These are phyloP conservation scores for Bettongia penicillata DNA, from an alignment of 2,113 vertebrate genomes.

Conservation along the genomic window DNA sequence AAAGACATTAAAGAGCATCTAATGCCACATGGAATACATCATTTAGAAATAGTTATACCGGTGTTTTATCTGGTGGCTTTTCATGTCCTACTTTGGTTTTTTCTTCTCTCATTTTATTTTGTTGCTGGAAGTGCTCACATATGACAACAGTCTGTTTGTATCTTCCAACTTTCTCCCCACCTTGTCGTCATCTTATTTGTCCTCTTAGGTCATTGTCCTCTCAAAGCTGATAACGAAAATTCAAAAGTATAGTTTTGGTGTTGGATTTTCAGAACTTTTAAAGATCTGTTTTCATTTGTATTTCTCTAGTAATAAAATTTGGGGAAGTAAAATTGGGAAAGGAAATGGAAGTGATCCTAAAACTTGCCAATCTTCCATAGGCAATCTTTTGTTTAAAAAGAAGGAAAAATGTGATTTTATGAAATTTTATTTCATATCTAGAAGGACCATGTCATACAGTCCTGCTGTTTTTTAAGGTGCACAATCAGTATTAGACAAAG, in stretches of 20 bases:
- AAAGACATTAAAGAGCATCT: constrained; percentile 72
- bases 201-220: constrained; percentile 40
- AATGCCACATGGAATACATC: constrained; percentile 64
- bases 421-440: constrained; percentile 46
- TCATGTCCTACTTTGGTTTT: constrained; percentile 43
- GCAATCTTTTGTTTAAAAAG: constrained; percentile 42
- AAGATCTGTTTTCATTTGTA: constrained; percentile 20
- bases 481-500: constrained; percentile 32
- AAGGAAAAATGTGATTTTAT: background rate
- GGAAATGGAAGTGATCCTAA: constrained; percentile 45
- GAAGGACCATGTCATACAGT: constrained; percentile 18
- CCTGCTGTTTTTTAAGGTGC: constrained; percentile 35
- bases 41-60: constrained; percentile 43
- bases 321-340: constrained; percentile 47
- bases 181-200: constrained; percentile 42
- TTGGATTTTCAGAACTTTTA: constrained; percentile 47
- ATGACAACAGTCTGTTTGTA: constrained; percentile 38
- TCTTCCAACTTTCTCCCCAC: constrained; percentile 47
- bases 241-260: constrained; percentile 42
- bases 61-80: constrained; percentile 47
- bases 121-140: constrained; percentile 60
- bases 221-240: constrained; percentile 62
- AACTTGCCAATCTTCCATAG: constrained; percentile 46
- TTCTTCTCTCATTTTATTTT: constrained; percentile 50
- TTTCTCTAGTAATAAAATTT: constrained; percentile 60